Evolutionary conservation across 2,888 invertebrate genomes (phyloP).

Genomic region (Vandiemenella viatica): DNA sequence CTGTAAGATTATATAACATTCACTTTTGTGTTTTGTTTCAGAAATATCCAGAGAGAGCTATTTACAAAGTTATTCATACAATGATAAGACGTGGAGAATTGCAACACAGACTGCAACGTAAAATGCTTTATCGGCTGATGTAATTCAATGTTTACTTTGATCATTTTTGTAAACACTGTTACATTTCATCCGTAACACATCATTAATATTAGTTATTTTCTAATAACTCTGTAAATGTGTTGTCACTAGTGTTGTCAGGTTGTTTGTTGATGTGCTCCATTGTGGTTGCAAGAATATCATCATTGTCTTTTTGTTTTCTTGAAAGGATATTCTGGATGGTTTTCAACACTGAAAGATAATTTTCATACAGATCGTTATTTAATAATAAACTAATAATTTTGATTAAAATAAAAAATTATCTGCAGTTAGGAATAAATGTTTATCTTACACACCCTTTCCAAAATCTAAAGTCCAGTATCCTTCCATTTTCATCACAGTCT

Average conservation of each 20-base stretch:
- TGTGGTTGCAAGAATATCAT: neutral
- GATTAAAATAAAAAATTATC: no score
- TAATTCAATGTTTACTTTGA: no score
- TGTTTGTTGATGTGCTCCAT: neutral
- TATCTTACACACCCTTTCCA: slow-evolving; percentile 40
- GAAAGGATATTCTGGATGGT: slow-evolving; percentile 59
- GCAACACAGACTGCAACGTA: slow-evolving; percentile 90
- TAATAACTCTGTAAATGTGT: no score
- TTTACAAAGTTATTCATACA: slow-evolving; percentile 80
- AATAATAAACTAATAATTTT: neutral
- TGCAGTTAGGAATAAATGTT: no score
- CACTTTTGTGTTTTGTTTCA: slow-evolving; percentile 27
- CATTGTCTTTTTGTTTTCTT: neutral
- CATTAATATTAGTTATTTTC: no score
- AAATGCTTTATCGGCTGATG: slow-evolving; percentile 87
- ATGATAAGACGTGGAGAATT: slow-evolving; percentile 93
- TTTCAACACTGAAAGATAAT: slow-evolving; percentile 29
- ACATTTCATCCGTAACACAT: no score
- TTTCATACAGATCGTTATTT: neutral
- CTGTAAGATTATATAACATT: neutral
- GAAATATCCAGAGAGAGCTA: slow-evolving; percentile 73
- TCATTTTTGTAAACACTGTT: no score
- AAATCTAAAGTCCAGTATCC: slow-evolving; percentile 55
- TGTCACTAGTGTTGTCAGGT: neutral
- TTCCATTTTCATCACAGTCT: slow-evolving; percentile 46